These are phyloP conservation scores for Scalopus aquaticus DNA, from an alignment of 2,113 vertebrate genomes.

Conservation along the genomic window DNA sequence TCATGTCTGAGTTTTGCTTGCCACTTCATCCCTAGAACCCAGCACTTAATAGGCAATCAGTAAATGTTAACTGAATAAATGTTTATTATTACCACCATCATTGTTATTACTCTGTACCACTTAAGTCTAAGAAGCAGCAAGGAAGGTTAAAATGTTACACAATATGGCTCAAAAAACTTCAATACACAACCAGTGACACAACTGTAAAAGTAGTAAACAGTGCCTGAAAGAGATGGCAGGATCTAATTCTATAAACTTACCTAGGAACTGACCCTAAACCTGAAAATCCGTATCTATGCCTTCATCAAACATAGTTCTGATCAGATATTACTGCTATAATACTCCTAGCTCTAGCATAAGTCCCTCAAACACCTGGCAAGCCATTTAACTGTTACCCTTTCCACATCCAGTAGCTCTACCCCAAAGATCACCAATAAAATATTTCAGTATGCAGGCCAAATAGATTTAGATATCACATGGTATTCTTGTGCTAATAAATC, in stretches of 20 bases:
- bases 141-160: slow-evolving; percentile 1
- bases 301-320: slow-evolving; percentile 19
- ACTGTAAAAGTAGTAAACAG: slow-evolving; percentile 39
- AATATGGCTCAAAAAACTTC: slow-evolving; percentile 13
- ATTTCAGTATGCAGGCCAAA: background rate
- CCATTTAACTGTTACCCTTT: background rate
- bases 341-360: background rate
- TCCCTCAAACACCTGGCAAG: background rate
- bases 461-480: slow-evolving; percentile 21
- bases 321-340: background rate
- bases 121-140: background rate
- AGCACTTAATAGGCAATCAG: background rate
- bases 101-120: background rate
- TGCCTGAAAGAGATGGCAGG: background rate
- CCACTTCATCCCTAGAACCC: background rate
- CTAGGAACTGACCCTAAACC: background rate
- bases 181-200: background rate
- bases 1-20: slow-evolving; percentile 12
- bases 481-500: background rate
- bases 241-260: slow-evolving; percentile 13
- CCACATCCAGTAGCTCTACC: background rate
- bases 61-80: slow-evolving; percentile 45
- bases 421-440: background rate
- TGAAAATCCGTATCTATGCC: slow-evolving; percentile 4
- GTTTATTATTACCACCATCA: slow-evolving; percentile 38